Conservation (phyloP, 1,140 invertebrate genomes). For the Bursaphelenchus mucronatus region DNA sequence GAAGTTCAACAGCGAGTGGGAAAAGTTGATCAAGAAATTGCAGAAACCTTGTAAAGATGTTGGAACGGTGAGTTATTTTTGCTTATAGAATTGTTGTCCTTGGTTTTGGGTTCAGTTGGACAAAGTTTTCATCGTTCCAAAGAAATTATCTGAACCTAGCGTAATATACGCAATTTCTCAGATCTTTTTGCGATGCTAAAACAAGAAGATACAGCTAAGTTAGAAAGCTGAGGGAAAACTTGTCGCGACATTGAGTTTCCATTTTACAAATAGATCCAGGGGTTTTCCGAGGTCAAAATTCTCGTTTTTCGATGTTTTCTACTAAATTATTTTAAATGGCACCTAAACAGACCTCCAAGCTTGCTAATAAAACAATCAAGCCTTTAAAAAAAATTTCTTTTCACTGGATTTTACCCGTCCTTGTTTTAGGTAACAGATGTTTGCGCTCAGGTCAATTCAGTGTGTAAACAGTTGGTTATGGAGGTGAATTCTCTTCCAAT, state of each 20-base stretch:
- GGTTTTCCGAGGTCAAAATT: conserved; percentile 3
- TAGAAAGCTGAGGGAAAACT: no score
- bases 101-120: no score
- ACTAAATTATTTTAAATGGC: conserved; percentile 15
- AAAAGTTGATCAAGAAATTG: conserved; percentile 80
- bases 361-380: conserved; percentile 9
- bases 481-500: conserved; percentile 67
- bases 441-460: conserved; percentile 83
- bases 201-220: no score
- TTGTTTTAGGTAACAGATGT: conserved; percentile 76
- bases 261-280: no score
- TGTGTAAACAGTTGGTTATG: conserved; percentile 78
- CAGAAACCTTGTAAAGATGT: conserved; percentile 65
- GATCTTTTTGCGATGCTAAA: no score
- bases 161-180: no score
- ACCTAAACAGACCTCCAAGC: no score
- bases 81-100: no score
- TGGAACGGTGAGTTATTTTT: not conserved
- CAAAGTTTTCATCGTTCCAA: no score
- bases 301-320: not conserved
- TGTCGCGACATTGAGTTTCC: no score
- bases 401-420: conserved; percentile 64
- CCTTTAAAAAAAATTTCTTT: conserved; percentile 61
- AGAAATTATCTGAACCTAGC: no score
- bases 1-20: conserved; percentile 90